phyloP scores from a whole-genome alignment of 92 coral and sea anemone species.

The Parazoanthus atlanticus region DNA sequence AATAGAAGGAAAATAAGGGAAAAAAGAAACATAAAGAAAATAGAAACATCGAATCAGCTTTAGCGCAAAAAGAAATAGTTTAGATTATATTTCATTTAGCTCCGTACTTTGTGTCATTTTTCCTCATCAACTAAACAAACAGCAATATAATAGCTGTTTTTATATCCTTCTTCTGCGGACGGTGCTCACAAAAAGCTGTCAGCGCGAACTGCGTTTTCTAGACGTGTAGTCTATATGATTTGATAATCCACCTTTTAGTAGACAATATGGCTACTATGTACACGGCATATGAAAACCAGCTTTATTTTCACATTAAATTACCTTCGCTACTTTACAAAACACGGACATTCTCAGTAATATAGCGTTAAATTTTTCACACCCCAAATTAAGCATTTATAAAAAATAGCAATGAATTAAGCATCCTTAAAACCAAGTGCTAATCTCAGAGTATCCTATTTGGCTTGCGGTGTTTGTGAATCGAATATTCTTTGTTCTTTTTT shows the following conservation, averaged over 20 bases:
- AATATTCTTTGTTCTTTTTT: background rate
- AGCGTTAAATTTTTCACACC: background rate
- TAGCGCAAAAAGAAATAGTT: background rate
- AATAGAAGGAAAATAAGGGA: background rate
- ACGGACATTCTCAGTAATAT: background rate
- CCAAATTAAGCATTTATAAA: background rate
- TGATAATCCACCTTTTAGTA: conserved; percentile 7
- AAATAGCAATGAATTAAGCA: background rate
- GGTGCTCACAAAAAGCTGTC: conserved; percentile 11
- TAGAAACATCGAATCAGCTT: background rate
- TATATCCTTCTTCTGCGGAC: background rate
- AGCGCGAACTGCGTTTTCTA: conserved; percentile 3
- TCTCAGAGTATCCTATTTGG: background rate
- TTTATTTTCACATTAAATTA: background rate
- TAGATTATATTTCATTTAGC: too few relatives aligned
- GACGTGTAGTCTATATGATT: conserved; percentile 23
- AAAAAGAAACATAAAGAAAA: background rate
- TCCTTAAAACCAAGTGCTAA: background rate
- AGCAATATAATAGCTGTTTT: background rate
- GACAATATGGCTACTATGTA: conserved; percentile 11
- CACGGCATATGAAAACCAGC: background rate
- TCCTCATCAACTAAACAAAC: conserved; percentile 10
- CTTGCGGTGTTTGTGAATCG: background rate
- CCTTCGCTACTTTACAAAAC: background rate
- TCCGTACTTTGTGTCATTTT: background rate